These are phyloP conservation scores for Caranx ignobilis DNA, from an alignment of 2,113 vertebrate species.

Conservation along the genomic window DNA sequence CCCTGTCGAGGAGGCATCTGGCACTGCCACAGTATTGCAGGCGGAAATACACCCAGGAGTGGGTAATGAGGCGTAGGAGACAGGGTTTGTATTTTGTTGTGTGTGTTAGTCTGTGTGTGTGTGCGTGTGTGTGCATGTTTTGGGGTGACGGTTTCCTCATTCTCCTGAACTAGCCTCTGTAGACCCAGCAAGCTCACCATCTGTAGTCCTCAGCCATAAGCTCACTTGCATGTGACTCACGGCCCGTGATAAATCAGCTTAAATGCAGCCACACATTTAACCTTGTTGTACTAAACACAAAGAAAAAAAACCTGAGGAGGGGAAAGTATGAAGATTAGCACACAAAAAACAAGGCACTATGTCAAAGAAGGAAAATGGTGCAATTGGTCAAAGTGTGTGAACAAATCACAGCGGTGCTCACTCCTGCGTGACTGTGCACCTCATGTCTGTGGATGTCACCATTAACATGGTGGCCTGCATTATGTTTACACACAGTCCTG, in stretches of 20 bases:
- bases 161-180: constrained; percentile 47
- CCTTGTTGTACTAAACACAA: constrained; percentile 20
- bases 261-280: constrained; percentile 59
- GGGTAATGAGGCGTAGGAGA: constrained; percentile 75
- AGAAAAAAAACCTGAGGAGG: not conserved
- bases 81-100: constrained; percentile 43
- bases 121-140: constrained; percentile 11
- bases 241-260: constrained; percentile 67
- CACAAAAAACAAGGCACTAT: not conserved
- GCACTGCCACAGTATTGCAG: constrained; percentile 54
- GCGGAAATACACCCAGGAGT: constrained; percentile 66
- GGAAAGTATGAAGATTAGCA: not conserved
- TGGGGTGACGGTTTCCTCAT: constrained; percentile 33
- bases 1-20: constrained; percentile 75
- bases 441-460: constrained; percentile 39
- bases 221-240: constrained; percentile 59
- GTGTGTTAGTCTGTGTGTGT: constrained; percentile 41
- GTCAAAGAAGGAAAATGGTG: not conserved
- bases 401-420: constrained; percentile 16
- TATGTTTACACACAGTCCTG: constrained; percentile 42
- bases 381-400: not conserved
- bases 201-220: constrained; percentile 72
- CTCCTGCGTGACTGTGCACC: constrained; percentile 24
- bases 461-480: constrained; percentile 29
- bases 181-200: constrained; percentile 71